phyloP scores from a whole-genome alignment of 2,797 vertebrate genomes.

The Alexandromys oeconomus region DNA sequence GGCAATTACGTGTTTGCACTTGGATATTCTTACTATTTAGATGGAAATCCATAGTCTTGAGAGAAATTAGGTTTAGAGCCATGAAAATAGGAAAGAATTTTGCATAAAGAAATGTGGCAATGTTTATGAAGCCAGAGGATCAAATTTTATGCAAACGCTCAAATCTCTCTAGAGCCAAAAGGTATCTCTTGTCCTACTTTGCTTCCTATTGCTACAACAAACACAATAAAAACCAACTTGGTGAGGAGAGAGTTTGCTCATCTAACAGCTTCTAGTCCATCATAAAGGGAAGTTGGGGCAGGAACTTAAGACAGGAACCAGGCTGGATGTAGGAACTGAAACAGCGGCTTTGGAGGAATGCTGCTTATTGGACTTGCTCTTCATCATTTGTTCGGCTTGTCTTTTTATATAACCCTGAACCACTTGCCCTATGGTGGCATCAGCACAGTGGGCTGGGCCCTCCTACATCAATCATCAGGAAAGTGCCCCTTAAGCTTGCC shows the following conservation, averaged over 20 bases:
- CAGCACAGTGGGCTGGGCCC: not conserved
- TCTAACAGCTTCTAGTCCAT: not conserved
- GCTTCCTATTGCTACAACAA: not conserved
- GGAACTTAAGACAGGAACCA: not conserved
- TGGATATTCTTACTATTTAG: conserved; percentile 58
- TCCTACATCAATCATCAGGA: not conserved
- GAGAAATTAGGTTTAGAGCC: conserved; percentile 69
- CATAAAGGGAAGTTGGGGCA: not conserved
- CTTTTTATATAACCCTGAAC: not conserved
- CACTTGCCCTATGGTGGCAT: not conserved
- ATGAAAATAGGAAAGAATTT: conserved; percentile 48
- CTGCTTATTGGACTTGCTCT: too few relatives aligned
- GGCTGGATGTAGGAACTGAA: not conserved
- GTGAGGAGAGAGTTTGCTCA: not conserved
- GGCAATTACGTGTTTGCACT: conserved; percentile 64
- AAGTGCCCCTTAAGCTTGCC: not conserved
- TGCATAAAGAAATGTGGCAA: conserved; percentile 27
- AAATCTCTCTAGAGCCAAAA: conserved; percentile 3
- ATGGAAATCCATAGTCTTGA: conserved; percentile 39
- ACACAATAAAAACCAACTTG: not conserved
- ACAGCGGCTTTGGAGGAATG: not conserved
- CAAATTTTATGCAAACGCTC: conserved; percentile 22
- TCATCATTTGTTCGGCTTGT: not conserved
- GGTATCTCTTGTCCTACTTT: not conserved
- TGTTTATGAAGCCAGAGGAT: conserved; percentile 6